Percentiles rank a stretch among this genome's conserved stretches.
Conservation (phyloP, 2,888 invertebrate species). For the Amphipoea oculea region DNA sequence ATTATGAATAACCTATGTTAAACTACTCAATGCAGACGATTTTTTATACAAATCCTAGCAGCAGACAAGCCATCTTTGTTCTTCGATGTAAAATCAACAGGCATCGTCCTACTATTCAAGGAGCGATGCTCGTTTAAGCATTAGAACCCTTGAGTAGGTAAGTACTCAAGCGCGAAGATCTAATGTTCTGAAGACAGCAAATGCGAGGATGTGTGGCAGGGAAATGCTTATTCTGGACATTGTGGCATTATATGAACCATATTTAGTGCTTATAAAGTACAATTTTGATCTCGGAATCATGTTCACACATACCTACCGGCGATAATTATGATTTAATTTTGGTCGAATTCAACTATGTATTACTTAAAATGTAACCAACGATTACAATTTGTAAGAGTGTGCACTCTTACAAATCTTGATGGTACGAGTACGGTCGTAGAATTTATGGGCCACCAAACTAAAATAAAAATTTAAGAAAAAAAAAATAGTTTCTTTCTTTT, state of each 20-base stretch:
- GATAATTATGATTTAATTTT: not conserved
- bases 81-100: not conserved
- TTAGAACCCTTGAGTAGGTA: slow-evolving; percentile 1
- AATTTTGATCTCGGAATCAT: not conserved
- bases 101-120: not conserved
- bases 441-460: not conserved
- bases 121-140: not conserved
- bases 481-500: not conserved
- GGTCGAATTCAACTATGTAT: not conserved
- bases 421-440: not conserved
- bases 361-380: not conserved
- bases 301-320: not conserved
- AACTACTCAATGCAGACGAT: not conserved
- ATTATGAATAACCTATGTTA: not conserved
- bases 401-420: not conserved
- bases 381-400: not conserved
- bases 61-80: not conserved
- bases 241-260: not conserved
- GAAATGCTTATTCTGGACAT: not conserved
- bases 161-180: slow-evolving; percentile 14
- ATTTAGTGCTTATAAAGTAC: not conserved
- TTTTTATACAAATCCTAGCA: not conserved
- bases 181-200: not conserved
- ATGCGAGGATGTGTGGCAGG: not conserved
- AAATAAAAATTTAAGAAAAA: not conserved